A percentile compares a stretch with the other conserved stretches of the same genome.
phyloP scores from a whole-genome alignment of 2,797 vertebrate genomes.

The Mus minutoides region DNA sequence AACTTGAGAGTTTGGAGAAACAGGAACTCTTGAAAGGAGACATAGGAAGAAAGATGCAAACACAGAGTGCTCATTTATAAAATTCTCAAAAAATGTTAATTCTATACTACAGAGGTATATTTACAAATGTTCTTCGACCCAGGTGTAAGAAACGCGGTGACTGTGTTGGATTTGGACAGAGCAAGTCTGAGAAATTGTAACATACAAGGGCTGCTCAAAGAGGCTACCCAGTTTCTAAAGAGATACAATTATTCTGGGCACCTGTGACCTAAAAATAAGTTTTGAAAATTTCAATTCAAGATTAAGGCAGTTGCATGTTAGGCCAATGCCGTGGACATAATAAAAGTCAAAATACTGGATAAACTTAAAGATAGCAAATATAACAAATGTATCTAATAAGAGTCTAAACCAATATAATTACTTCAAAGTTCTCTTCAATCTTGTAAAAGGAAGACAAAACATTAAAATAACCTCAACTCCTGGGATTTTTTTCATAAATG shows the following conservation, averaged over 20 bases:
- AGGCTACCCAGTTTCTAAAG: background rate
- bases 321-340: background rate
- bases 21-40: background rate
- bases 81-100: background rate
- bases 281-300: background rate
- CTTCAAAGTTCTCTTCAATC: background rate
- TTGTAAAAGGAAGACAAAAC: slow-evolving; percentile 38
- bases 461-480: background rate
- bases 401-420: background rate
- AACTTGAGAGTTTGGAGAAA: background rate
- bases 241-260: background rate
- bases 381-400: background rate
- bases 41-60: background rate
- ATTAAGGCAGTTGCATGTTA: background rate
- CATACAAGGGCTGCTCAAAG: background rate
- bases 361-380: background rate
- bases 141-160: background rate
- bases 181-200: background rate
- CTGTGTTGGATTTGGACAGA: background rate
- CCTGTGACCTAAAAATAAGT: background rate
- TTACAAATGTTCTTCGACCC: background rate
- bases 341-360: background rate
- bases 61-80: background rate
- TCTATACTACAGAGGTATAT: background rate
- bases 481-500: background rate